Evolutionary conservation across 2,888 invertebrate species (phyloP), one percentile per base, ranked within the genome.

Genomic region (Limnephilus marmoratus): DNA sequence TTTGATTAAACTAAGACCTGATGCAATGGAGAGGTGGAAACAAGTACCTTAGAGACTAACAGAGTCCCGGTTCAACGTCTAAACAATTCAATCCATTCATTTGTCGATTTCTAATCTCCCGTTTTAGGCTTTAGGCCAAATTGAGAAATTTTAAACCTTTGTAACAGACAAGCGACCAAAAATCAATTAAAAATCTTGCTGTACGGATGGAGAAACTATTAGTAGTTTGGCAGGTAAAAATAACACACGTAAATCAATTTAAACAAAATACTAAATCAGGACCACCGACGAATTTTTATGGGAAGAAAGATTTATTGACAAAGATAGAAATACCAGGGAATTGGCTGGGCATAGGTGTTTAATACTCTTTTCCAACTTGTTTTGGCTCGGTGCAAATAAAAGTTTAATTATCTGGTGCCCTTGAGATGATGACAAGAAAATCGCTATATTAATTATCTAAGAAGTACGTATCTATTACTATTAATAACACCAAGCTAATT

Each of bases 21-120:
- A 85, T 49, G 86, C 49, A 82, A 82, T 82, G 9, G 68, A 68
- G 68, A 68, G 68, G 24, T 68, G 24, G 68, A 68, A 24, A 24
- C 68, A 2, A 68, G 68, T 68, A 83, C 4, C 83, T 18, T 18
- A 18, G 1, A 24, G 3, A 37, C 83, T 18, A 34, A 41, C 9
- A 82, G 82, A 37, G 83, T 83, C 83, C 83, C 37, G 83, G 83
- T 83, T 83, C 83, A n/a, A 68, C 0, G 68, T 68, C 68, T 68
- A 7, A 68, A 68, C 68, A 68, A 68, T 68, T 68, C 68, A 68
- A 68, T 68, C 68, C 68, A 68, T 68, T 68, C 68, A 68, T 68
- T 68, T 68, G 68, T 68, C 24, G 68, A n/a, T 68, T 68, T 68
- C 68, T 68, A 68, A 68, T 68, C 68, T 68, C 68, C 68, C 68